Evolutionary conservation across 2,797 vertebrate genomes (phyloP).

Genomic region (Sebastes itinus): DNA sequence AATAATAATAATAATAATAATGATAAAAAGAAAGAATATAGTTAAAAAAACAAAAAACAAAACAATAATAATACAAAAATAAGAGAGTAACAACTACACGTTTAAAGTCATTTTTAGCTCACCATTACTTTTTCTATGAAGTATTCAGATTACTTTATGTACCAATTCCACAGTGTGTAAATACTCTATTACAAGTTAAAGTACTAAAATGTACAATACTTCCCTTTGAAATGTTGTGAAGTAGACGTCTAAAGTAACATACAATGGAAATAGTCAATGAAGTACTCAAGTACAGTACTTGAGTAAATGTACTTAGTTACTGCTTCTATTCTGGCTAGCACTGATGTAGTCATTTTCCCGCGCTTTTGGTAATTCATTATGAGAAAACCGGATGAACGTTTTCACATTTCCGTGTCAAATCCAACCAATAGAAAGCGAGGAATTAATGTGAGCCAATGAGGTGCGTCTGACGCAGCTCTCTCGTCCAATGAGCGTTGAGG

Average conservation of each 20-base stretch:
- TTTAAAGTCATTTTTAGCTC: neutral
- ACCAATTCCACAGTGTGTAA: neutral
- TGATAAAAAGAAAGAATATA: no score
- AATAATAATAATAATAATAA: no score
- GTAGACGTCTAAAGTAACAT: neutral
- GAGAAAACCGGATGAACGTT: constrained; percentile 37
- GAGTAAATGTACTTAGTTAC: constrained; percentile 1
- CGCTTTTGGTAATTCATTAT: constrained; percentile 66
- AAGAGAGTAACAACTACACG: neutral
- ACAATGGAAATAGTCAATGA: neutral
- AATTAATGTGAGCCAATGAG: constrained; percentile 9
- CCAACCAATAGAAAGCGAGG: constrained; percentile 33
- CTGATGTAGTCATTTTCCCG: constrained; percentile 65
- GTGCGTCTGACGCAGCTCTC: rapidly evolving
- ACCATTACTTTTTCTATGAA: neutral
- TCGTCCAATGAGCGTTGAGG: constrained; percentile 61
- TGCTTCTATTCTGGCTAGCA: neutral
- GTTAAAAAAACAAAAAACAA: no score
- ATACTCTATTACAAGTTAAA: neutral
- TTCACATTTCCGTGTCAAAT: neutral
- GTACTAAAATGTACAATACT: neutral
- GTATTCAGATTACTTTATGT: neutral
- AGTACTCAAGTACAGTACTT: neutral
- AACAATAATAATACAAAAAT: no score
- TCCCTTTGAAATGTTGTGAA: neutral